Conservation (phyloP, 1,140 invertebrate species). For the Ptiloglossa arizonensis region DNA sequence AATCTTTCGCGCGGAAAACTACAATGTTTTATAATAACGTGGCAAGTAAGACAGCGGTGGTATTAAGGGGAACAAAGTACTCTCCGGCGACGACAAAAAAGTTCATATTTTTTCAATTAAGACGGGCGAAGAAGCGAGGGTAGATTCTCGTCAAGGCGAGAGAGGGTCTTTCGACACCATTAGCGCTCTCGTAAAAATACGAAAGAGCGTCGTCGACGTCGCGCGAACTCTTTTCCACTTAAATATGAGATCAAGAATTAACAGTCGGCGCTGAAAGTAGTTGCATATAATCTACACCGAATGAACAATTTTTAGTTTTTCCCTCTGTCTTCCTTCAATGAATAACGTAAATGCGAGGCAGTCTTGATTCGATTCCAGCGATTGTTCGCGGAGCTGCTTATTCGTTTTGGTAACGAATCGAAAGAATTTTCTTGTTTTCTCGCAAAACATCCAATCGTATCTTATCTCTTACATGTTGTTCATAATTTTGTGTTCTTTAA, state of each 20-base stretch:
- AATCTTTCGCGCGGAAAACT: constrained; percentile 61
- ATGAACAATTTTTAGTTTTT: background rate
- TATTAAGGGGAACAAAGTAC: constrained; percentile 71
- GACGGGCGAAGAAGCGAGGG: constrained; percentile 67
- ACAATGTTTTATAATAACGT: constrained; percentile 78
- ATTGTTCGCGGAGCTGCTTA: background rate
- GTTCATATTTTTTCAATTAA: constrained; percentile 82
- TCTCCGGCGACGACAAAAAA: constrained; percentile 77
- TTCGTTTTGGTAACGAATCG: background rate
- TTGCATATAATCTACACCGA: constrained; percentile 14
- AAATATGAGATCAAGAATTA: constrained; percentile 64
- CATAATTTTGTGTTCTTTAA: too few species aligned
- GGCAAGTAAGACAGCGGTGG: constrained; percentile 70
- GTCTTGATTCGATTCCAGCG: background rate
- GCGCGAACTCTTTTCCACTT: constrained; percentile 62
- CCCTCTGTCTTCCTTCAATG: background rate
- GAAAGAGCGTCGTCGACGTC: constrained; percentile 55
- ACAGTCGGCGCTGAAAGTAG: background rate
- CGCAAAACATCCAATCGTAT: too few species aligned
- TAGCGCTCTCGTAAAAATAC: constrained; percentile 71
- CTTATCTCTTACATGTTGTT: too few species aligned
- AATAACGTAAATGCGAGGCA: background rate
- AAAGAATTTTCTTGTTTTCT: too few species aligned
- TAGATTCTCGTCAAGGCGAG: constrained; percentile 66
- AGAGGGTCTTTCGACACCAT: constrained; percentile 72